Evolutionary conservation across 2,888 invertebrate species (phyloP).

Genomic region (Catocala fraxini): DNA sequence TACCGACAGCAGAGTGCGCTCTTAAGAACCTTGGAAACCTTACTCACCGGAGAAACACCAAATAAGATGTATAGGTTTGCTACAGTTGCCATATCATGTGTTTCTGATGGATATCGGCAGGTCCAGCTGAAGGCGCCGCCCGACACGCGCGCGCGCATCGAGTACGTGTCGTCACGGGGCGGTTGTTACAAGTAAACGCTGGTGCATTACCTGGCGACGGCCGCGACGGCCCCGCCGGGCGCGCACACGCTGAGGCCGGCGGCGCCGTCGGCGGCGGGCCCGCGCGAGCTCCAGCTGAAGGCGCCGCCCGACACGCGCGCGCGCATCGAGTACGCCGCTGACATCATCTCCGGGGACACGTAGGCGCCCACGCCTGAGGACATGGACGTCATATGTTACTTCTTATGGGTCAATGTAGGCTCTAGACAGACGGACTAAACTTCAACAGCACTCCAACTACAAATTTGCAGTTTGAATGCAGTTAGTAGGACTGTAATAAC

Average conservation of each 20-base stretch:
- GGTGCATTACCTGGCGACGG: constrained; percentile 90
- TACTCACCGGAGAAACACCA: no score
- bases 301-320: constrained; percentile 94
- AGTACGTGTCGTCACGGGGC: constrained; percentile 55
- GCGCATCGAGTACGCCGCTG: constrained; percentile 97
- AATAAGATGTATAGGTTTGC: no score
- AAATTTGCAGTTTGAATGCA: no score
- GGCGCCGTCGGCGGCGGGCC: constrained; percentile 96
- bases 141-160: constrained; percentile 93
- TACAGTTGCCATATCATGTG: no score
- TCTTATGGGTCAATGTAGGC: no score
- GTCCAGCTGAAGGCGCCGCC: constrained; percentile 97
- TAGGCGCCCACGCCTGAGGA: constrained; percentile 96
- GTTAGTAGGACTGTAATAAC: no score
- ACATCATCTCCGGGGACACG: constrained; percentile 99
- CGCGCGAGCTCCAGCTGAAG: constrained; percentile 97
- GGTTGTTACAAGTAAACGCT: no score
- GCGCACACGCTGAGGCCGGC: constrained; percentile 96
- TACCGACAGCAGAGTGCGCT: no score
- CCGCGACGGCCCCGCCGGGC: constrained; percentile 97
- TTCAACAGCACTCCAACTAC: no score
- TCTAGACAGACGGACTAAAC: no score
- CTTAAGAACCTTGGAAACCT: no score
- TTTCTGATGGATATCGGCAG: constrained; percentile 81
- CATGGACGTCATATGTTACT: no score